phyloP scores from a whole-genome alignment of 2,797 vertebrate species.

The Apogon hyalosoma region DNA sequence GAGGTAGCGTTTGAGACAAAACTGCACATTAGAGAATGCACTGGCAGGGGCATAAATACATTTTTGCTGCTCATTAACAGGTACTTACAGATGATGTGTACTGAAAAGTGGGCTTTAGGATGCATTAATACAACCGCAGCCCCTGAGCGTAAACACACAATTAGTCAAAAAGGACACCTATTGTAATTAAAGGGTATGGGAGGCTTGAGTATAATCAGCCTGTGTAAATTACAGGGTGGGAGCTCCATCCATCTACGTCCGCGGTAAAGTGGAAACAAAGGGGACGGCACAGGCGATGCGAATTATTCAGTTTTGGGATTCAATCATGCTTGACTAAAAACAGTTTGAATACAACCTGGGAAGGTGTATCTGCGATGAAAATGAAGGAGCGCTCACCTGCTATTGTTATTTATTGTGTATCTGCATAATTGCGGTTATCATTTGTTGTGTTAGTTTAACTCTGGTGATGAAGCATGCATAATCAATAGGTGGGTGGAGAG shows the following conservation, averaged over 20 bases:
- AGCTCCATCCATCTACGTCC: conserved; percentile 74
- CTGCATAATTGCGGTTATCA: conserved; percentile 58
- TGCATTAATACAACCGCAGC: conserved; percentile 63
- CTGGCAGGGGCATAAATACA: conserved; percentile 29
- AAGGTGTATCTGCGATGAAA: conserved; percentile 28
- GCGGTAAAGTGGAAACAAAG: conserved; percentile 71
- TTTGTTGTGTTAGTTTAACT: conserved; percentile 45
- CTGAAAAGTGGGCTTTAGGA: conserved; percentile 40
- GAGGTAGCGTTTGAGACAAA: conserved; percentile 20
- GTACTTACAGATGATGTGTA: conserved; percentile 39
- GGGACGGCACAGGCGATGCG: conserved; percentile 22
- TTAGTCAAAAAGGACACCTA: conserved; percentile 81
- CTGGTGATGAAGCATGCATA: conserved; percentile 46
- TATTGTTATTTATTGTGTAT: conserved; percentile 48
- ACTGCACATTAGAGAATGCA: conserved; percentile 22
- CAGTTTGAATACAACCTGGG: conserved; percentile 41
- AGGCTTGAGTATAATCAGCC: conserved; percentile 73
- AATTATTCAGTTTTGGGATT: conserved; percentile 56
- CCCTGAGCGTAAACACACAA: conserved; percentile 75
- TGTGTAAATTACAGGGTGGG: conserved; percentile 72
- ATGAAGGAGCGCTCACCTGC: conserved; percentile 43
- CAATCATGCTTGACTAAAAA: conserved; percentile 62
- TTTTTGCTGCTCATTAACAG: conserved; percentile 53
- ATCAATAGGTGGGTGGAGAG: conserved; percentile 60
- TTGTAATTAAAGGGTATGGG: conserved; percentile 80